These are phyloP conservation scores for Luffia ferchaultella DNA, from an alignment of 2,888 invertebrate genomes.

Conservation along the genomic window DNA sequence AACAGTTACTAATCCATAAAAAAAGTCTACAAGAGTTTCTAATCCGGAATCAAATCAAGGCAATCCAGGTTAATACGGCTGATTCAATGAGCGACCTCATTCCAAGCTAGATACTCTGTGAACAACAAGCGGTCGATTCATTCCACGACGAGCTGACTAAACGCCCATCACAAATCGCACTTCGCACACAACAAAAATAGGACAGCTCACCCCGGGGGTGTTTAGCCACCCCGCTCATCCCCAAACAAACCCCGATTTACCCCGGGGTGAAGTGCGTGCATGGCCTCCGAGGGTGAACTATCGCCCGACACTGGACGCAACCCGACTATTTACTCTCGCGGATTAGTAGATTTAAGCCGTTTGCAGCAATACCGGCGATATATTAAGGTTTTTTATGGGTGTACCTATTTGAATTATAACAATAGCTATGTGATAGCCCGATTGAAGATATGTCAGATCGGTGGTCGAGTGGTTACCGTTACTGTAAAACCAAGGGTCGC, in stretches of 20 bases:
- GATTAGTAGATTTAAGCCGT: not conserved
- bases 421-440: too few species aligned
- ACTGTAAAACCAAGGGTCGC: too few species aligned
- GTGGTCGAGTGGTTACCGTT: too few species aligned
- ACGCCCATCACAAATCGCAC: constrained; percentile 7
- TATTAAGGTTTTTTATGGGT: not conserved
- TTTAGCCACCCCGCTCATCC: not conserved
- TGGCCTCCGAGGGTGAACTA: constrained; percentile 16
- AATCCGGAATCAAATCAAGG: too few species aligned
- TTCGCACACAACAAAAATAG: constrained; percentile 9
- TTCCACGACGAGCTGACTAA: not conserved
- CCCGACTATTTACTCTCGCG: not conserved
- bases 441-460: too few species aligned
- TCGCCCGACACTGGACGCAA: not conserved
- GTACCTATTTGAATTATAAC: too few species aligned
- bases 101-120: not conserved
- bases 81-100: not conserved
- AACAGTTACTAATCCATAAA: too few species aligned
- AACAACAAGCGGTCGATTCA: not conserved
- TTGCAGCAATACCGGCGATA: not conserved
- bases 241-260: not conserved
- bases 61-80: not conserved
- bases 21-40: too few species aligned
- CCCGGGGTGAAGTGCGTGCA: constrained; percentile 29
- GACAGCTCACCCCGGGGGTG: constrained; percentile 3